Evolutionary conservation across 2,113 vertebrate species (phyloP).

Genomic region (Lepus timidus): DNA sequence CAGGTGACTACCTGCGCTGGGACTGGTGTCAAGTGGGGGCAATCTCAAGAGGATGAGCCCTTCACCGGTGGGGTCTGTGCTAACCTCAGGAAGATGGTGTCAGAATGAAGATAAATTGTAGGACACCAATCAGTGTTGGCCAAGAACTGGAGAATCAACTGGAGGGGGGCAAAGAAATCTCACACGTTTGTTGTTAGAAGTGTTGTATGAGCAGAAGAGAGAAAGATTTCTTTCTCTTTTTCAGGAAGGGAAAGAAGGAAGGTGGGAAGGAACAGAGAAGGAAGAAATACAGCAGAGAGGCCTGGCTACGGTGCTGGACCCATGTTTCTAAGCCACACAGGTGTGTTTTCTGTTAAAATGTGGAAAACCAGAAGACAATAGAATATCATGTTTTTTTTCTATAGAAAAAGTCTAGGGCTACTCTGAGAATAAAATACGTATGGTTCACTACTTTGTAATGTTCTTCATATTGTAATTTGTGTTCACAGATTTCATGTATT

Average conservation of each 20-base stretch:
- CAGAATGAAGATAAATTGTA: neutral
- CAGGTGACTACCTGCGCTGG: neutral
- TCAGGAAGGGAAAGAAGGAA: too few species aligned
- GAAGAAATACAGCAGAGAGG: fast-evolving
- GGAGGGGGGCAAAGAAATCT: too few species aligned
- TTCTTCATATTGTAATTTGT: neutral
- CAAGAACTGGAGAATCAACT: neutral
- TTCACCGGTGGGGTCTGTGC: neutral
- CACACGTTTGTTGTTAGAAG: neutral
- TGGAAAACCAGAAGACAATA: conserved; percentile 31
- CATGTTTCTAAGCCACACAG: neutral
- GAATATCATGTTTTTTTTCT: neutral
- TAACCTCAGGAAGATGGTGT: neutral
- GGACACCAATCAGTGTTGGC: neutral
- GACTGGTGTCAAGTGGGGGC: neutral
- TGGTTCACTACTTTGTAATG: neutral
- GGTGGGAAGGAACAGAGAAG: neutral
- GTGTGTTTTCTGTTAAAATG: neutral
- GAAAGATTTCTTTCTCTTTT: neutral
- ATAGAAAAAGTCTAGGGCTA: neutral
- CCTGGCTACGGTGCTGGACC: neutral
- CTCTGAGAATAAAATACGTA: neutral
- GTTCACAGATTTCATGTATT: neutral
- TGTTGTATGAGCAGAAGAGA: too few species aligned
- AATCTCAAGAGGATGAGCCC: neutral